These are phyloP conservation scores for Epistrophe grossulariae DNA, from an alignment of 2,888 invertebrate genomes.

Conservation along the genomic window DNA sequence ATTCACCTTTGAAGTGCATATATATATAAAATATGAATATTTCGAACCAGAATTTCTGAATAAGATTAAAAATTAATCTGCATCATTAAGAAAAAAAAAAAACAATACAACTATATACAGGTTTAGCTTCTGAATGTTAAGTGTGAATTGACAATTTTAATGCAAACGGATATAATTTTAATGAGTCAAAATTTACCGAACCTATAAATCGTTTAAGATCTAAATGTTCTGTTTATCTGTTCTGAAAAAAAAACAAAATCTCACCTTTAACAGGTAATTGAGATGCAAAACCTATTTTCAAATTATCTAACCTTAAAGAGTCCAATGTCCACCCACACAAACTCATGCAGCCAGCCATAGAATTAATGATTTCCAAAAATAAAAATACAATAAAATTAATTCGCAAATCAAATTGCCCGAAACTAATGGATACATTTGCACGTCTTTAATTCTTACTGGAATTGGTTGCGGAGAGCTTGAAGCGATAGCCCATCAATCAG, in stretches of 20 bases:
- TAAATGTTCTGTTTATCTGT: background rate
- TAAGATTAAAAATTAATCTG: background rate
- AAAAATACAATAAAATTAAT: conserved; percentile 48
- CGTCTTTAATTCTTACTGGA: conserved; percentile 35
- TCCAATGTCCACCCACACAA: conserved; percentile 38
- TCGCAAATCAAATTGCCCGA: conserved; percentile 41
- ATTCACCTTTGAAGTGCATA: background rate
- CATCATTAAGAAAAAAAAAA: background rate
- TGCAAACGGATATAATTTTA: conserved; percentile 26
- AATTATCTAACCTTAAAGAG: conserved; percentile 31
- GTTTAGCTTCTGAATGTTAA: conserved; percentile 14
- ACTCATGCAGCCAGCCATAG: conserved; percentile 2
- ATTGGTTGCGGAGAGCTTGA: conserved; percentile 11
- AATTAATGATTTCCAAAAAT: conserved; percentile 38
- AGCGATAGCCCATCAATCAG: conserved; percentile 53
- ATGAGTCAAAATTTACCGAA: background rate
- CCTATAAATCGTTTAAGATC: background rate
- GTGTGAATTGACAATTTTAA: background rate
- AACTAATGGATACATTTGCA: conserved; percentile 53
- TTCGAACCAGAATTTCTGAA: background rate
- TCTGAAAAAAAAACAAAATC: background rate
- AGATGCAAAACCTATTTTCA: background rate
- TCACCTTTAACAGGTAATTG: background rate
- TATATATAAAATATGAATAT: background rate
- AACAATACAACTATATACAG: background rate